Evolutionary conservation across 2,113 vertebrate species (phyloP), one percentile per base, ranked within the genome.

Genomic region (Trichechus manatus): DNA sequence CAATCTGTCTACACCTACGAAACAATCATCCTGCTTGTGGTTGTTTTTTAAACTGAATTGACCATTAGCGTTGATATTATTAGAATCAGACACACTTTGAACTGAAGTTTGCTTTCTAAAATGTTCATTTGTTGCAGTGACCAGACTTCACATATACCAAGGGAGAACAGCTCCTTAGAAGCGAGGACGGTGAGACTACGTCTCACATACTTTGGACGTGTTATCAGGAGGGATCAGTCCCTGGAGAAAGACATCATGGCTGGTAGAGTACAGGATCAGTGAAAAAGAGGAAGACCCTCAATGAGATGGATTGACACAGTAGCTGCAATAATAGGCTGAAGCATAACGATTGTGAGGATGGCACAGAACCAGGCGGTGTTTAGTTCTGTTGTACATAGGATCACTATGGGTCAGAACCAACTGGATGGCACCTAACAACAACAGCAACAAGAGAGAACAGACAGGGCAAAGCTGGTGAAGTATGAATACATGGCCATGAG

Each of bases 31-130:
- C 1, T 74, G 22, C 27, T 66, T 13, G 39, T 77, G n/a, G 59
- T 66, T 66, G 27, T 33, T 84, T 79, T 75, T 66, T 56, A 23
- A 31, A 80, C 39, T 25, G 25, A 89, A 64, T 15, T 66, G 36
- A 44, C 42, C 47, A 31, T 25, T 25, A 68, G 19, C 36, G 78
- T 74, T 74, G n/a, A n/a, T 74, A 44, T 64, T 64, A 42, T 53
- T 56, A 61, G 31, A 94, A 90, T 87, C 31, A 44, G 31, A 78
- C 19, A 78, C n/a, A 89, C 14, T 96, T 81, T 36, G 42, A 89
- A 75, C 39, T 86, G 23, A 89, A 47, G 27, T 63, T 87, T 93
- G 27, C 10, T 80, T 82, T 86, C 66, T 72, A 83, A 94, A 39
- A 82, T 39, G 64, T 47, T 64, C 25, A 6, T n/a, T 53, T 33